Evolutionary conservation across 2,113 vertebrate genomes (phyloP).

Genomic region (Takifugu flavidus): DNA sequence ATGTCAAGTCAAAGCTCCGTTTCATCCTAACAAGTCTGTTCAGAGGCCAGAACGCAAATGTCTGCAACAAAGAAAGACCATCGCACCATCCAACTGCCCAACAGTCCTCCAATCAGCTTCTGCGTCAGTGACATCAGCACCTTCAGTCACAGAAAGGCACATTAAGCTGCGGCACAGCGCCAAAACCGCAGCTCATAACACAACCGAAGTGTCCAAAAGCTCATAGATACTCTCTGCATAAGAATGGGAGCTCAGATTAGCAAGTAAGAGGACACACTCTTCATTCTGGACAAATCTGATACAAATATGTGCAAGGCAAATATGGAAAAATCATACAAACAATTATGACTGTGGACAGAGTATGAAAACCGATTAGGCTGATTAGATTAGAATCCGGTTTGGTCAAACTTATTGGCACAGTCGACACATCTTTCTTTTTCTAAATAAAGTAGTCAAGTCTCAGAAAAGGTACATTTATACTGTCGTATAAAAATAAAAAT

Average conservation of each 20-base stretch:
- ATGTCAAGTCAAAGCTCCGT: too few species aligned
- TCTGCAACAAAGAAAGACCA: constrained; percentile 18
- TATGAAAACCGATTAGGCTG: too few species aligned
- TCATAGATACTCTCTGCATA: neutral
- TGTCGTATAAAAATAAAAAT: too few species aligned
- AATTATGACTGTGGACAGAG: neutral
- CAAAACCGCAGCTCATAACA: constrained; percentile 23
- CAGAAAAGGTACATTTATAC: too few species aligned
- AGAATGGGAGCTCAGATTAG: neutral
- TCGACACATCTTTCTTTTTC: too few species aligned
- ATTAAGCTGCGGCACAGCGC: constrained; percentile 32
- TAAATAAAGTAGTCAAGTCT: too few species aligned
- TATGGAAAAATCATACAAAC: neutral
- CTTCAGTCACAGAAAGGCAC: constrained; percentile 42
- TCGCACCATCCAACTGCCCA: constrained; percentile 23
- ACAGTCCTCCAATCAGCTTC: constrained; percentile 39
- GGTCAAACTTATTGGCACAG: too few species aligned
- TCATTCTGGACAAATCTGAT: neutral
- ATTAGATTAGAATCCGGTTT: too few species aligned
- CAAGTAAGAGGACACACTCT: neutral
- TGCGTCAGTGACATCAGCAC: constrained; percentile 37
- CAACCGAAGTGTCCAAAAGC: neutral
- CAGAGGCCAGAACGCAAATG: constrained; percentile 14
- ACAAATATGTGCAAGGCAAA: neutral
- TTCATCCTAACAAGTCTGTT: too few species aligned